Base-by-base conservation (phyloP, 2,113 vertebrate genomes). In the Cathartes aura region DNA sequence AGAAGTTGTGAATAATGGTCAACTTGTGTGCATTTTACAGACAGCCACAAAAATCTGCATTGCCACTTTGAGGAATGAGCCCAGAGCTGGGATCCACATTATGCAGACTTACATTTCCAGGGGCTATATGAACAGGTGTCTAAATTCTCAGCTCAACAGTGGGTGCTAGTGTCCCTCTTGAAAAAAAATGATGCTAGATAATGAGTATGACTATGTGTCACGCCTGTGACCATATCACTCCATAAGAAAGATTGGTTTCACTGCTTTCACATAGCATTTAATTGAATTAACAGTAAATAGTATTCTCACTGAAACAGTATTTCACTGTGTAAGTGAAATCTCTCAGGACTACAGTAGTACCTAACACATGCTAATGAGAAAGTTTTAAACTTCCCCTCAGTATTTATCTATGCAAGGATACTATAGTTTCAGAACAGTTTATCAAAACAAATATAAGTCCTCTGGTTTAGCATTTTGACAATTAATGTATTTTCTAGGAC, bases 351-450 rank as follows among this genome's bases (percentile, higher is more conserved):
- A 60, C 38, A 82, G 81, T 7, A 87, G 90, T 89, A 92, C 73
- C 82, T 93, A 94, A 92, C 83, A 90, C 92, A 91, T 93, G 86
- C 87, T 96, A 97, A 98, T 90, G 72, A 96, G 94, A 84, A 90
- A 73, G 56, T 95, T 95, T 87, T 89, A 68, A 89, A 90, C 86
- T 94, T 95, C 72, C 67, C 66, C 62, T 76, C 67, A 60, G 91
- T 96, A 89, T 94, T 98, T 91, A 96, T 86, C 93, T 93, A 87
- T 24, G 38, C 81, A 62, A 95, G 71, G 52, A 93, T 67, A 86
- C 63, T 79, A 91, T 23, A 40, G 50, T 52, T 72, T 93, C 88
- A 93, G 63, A 91, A 82, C 52, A 82, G 91, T 95, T 97, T 91
- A 89, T 93, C 83, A 93, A 95, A 96, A 95, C 56, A 94, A n/a